These are phyloP conservation scores for Gonioctena quinquepunctata DNA, from an alignment of 1,140 invertebrate species.

Conservation along the genomic window DNA sequence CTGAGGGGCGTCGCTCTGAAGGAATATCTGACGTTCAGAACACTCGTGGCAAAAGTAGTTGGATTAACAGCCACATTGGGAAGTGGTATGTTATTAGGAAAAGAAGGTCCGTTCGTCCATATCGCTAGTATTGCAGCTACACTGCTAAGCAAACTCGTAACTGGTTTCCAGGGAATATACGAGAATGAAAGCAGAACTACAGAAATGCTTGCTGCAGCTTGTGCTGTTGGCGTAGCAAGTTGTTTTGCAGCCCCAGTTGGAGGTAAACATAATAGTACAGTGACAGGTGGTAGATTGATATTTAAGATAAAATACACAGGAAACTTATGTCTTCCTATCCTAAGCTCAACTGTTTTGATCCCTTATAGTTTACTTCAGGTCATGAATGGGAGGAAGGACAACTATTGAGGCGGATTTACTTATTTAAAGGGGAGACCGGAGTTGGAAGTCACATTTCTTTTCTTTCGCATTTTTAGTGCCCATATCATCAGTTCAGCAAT, in stretches of 20 bases:
- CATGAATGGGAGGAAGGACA: too few species aligned
- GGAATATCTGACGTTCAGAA: slow-evolving; percentile 94
- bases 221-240: slow-evolving; percentile 92
- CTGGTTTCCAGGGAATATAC: slow-evolving; percentile 91
- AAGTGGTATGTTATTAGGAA: slow-evolving; percentile 93
- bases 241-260: slow-evolving; percentile 95
- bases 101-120: slow-evolving; percentile 87
- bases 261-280: slow-evolving; percentile 48
- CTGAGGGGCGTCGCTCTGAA: slow-evolving; percentile 93
- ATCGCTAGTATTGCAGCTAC: slow-evolving; percentile 95
- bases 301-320: too few species aligned
- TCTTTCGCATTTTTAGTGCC: too few species aligned
- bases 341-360: too few species aligned
- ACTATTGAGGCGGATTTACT: too few species aligned
- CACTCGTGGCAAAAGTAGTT: slow-evolving; percentile 91
- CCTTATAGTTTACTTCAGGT: too few species aligned
- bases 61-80: slow-evolving; percentile 94
- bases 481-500: too few species aligned
- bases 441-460: too few species aligned
- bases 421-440: too few species aligned
- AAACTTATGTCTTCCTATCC: too few species aligned
- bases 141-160: slow-evolving; percentile 89
- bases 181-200: slow-evolving; percentile 93
- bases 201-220: slow-evolving; percentile 94
- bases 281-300: too few species aligned